Conservation (phyloP, 2,113 vertebrate genomes). For the Euleptes europaea region DNA sequence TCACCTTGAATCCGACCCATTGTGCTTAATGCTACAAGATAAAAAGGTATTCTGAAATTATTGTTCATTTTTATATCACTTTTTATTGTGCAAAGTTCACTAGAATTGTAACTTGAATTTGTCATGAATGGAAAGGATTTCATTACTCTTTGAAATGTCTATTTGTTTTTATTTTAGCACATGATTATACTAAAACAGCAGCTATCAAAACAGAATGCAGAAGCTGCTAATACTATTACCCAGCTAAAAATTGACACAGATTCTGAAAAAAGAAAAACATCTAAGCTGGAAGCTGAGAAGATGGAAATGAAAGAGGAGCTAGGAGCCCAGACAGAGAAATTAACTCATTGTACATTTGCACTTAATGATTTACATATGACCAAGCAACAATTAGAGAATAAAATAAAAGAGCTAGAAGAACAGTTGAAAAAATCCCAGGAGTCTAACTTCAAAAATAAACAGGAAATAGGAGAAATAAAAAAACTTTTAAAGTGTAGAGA, state of each 20-base stretch:
- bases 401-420: slow-evolving; percentile 79
- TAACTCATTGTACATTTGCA: slow-evolving; percentile 79
- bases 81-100: background rate
- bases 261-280: slow-evolving; percentile 69
- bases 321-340: slow-evolving; percentile 80
- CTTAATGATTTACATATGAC: slow-evolving; percentile 85
- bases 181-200: slow-evolving; percentile 91
- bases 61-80: background rate
- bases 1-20: too few relatives aligned
- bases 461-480: slow-evolving; percentile 77
- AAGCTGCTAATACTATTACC: slow-evolving; percentile 73
- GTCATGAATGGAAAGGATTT: background rate
- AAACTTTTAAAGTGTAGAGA: slow-evolving; percentile 78
- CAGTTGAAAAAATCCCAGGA: slow-evolving; percentile 78
- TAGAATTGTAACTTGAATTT: background rate
- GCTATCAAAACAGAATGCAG: slow-evolving; percentile 80
- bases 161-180: slow-evolving; percentile 78
- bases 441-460: slow-evolving; percentile 66
- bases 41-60: background rate
- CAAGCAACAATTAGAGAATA: slow-evolving; percentile 82
- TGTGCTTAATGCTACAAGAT: background rate
- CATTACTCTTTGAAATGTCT: background rate
- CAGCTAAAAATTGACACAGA: slow-evolving; percentile 77
- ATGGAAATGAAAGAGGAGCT: slow-evolving; percentile 74
- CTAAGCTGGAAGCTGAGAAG: slow-evolving; percentile 74